These are phyloP conservation scores for Pachliopta kotzebuea DNA, from an alignment of 2,888 invertebrate species.

Conservation along the genomic window DNA sequence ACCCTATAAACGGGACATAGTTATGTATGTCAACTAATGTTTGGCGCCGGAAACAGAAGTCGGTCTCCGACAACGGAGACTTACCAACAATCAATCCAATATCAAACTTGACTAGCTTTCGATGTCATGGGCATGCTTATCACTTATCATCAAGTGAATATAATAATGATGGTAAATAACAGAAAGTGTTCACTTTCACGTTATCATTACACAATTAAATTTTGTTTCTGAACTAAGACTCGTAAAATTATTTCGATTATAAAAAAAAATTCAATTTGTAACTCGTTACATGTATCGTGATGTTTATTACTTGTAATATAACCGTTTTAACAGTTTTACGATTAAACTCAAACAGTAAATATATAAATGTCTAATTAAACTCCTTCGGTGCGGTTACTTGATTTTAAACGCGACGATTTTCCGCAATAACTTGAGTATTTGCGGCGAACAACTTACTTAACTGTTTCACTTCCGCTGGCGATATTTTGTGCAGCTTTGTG, in stretches of 20 bases:
- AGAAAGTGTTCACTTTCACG: no score
- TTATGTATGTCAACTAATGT: no score
- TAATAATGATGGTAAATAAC: no score
- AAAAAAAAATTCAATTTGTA: conserved; percentile 7
- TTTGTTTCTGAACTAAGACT: not conserved
- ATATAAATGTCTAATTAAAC: conserved; percentile 16
- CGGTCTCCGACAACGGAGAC: no score
- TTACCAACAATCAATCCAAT: no score
- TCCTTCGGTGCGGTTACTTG: conserved; percentile 10
- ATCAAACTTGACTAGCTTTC: no score
- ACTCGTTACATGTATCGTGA: not conserved
- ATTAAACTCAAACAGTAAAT: conserved; percentile 8
- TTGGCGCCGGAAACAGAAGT: no score
- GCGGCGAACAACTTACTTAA: not conserved
- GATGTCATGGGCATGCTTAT: no score
- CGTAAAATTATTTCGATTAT: conserved; percentile 1
- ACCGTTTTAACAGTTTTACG: conserved; percentile 8
- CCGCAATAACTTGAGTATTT: not conserved
- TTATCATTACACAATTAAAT: not conserved
- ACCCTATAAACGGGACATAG: no score
- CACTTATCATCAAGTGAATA: no score
- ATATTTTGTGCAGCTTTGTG: not conserved
- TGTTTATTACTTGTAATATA: conserved; percentile 19
- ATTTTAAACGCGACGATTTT: conserved; percentile 1
- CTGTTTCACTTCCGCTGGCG: conserved; percentile 1